These are phyloP conservation scores for Lasioglossum calceatum DNA, from an alignment of 2,888 invertebrate genomes.

Conservation along the genomic window DNA sequence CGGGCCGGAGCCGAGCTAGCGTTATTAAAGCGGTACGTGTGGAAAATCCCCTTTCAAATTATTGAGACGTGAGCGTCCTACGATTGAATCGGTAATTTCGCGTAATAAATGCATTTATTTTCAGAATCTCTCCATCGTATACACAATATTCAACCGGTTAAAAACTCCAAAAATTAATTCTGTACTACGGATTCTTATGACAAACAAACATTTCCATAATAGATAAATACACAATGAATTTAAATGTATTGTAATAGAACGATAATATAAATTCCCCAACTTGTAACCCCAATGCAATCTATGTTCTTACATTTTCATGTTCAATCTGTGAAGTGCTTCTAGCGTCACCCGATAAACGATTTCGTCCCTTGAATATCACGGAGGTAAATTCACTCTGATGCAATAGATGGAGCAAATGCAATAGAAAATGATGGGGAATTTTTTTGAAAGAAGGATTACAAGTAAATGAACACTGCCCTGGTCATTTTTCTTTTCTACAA, in stretches of 20 bases:
- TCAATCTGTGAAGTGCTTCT: neutral
- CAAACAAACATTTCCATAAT: neutral
- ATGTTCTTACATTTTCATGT: neutral
- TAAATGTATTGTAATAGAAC: neutral
- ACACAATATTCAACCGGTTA: neutral
- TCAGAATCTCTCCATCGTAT: neutral
- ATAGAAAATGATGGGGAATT: neutral
- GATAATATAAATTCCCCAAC: neutral
- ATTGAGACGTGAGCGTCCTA: conserved; percentile 35
- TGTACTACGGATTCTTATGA: neutral
- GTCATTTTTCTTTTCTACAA: too few relatives aligned
- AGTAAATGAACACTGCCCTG: neutral
- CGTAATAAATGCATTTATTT: conserved; percentile 7
- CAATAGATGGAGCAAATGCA: neutral
- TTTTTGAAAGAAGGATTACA: neutral
- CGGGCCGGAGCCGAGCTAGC: conserved; percentile 9
- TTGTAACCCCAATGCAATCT: neutral
- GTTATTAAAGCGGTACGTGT: conserved; percentile 59
- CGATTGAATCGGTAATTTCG: conserved; percentile 20
- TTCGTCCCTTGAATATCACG: neutral
- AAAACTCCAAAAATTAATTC: neutral
- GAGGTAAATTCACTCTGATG: neutral
- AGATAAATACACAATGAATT: neutral
- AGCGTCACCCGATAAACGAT: neutral
- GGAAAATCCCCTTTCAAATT: conserved; percentile 25